Percentiles rank a stretch among this genome's conserved stretches.
These are phyloP conservation scores for Scaptomyza cyrtandrae DNA, from an alignment of 2,888 invertebrate species.

Conservation along the genomic window DNA sequence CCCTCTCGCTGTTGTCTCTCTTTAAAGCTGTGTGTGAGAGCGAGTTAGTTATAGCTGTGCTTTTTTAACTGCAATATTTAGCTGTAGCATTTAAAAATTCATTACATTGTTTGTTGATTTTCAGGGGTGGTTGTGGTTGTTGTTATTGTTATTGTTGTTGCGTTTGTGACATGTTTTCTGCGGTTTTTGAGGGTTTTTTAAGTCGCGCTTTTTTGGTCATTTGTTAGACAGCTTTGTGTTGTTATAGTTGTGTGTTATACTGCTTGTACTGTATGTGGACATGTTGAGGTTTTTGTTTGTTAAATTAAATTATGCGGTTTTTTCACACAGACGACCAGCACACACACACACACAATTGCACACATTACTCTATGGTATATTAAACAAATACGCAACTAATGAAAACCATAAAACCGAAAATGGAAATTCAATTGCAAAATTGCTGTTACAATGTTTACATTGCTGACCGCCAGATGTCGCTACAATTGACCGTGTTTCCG, in stretches of 20 bases:
- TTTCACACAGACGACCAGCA: slow-evolving; percentile 13
- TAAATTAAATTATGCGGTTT: slow-evolving; percentile 76
- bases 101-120: slow-evolving; percentile 44
- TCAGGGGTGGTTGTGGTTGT: not conserved
- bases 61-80: slow-evolving; percentile 37
- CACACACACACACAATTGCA: slow-evolving; percentile 3
- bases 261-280: slow-evolving; percentile 46
- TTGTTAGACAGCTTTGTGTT: slow-evolving; percentile 20
- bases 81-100: slow-evolving; percentile 46
- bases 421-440: slow-evolving; percentile 45
- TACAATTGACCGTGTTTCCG: slow-evolving; percentile 19
- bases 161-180: slow-evolving; percentile 70
- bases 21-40: too few relatives aligned
- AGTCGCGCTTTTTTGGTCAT: slow-evolving; percentile 21
- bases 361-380: slow-evolving; percentile 16
- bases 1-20: too few relatives aligned
- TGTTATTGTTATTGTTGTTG: slow-evolving; percentile 19
- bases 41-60: too few relatives aligned
- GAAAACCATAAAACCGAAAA: slow-evolving; percentile 40
- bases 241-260: slow-evolving; percentile 14
- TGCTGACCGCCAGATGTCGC: slow-evolving; percentile 36
- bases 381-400: slow-evolving; percentile 52
- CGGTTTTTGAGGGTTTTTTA: slow-evolving; percentile 55
- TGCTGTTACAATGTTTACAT: slow-evolving; percentile 45
- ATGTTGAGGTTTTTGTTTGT: slow-evolving; percentile 71